Percentiles rank a stretch among this genome's conserved stretches.
Evolutionary conservation across 2,888 invertebrate genomes (phyloP).

Genomic region (Microplitis manilae): DNA sequence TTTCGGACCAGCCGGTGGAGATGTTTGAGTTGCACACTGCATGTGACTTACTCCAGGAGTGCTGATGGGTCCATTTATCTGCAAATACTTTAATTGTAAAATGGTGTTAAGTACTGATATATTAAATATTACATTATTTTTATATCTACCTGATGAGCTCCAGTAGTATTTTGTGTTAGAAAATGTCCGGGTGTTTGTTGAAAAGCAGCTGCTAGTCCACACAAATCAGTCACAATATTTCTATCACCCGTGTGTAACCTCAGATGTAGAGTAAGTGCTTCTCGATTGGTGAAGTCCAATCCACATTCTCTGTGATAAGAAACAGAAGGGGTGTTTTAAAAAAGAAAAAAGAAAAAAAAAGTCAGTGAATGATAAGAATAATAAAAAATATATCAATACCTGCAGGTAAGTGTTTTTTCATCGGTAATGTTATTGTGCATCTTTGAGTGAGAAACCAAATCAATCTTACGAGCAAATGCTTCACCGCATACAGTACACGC

Average conservation of each 20-base stretch:
- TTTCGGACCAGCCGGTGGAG: conserved; percentile 72
- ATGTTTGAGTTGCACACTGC: conserved; percentile 70
- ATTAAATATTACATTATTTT: background rate
- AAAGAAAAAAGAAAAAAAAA: conserved; percentile 6
- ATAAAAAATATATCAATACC: conserved; percentile 63
- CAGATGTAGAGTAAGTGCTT: conserved; percentile 85
- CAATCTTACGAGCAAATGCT: conserved; percentile 81
- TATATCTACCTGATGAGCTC: conserved; percentile 66
- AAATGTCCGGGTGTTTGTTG: conserved; percentile 79
- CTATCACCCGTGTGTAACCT: conserved; percentile 87
- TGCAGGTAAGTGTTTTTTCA: conserved; percentile 71
- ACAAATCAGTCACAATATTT: conserved; percentile 85
- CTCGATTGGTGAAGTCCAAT: conserved; percentile 79
- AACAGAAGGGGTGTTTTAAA: background rate
- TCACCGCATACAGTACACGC: conserved; percentile 85
- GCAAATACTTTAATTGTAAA: conserved; percentile 47
- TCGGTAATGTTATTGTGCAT: conserved; percentile 72
- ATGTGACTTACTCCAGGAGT: conserved; percentile 68
- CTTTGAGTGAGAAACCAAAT: conserved; percentile 78
- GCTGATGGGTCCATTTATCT: conserved; percentile 70
- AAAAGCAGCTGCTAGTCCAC: conserved; percentile 84
- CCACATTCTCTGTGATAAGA: conserved; percentile 74
- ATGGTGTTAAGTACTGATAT: background rate
- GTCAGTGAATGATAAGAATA: conserved; percentile 23
- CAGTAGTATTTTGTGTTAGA: conserved; percentile 68